These are phyloP conservation scores for Pygoscelis antarcticus DNA, from an alignment of 2,113 vertebrate genomes.

Conservation along the genomic window DNA sequence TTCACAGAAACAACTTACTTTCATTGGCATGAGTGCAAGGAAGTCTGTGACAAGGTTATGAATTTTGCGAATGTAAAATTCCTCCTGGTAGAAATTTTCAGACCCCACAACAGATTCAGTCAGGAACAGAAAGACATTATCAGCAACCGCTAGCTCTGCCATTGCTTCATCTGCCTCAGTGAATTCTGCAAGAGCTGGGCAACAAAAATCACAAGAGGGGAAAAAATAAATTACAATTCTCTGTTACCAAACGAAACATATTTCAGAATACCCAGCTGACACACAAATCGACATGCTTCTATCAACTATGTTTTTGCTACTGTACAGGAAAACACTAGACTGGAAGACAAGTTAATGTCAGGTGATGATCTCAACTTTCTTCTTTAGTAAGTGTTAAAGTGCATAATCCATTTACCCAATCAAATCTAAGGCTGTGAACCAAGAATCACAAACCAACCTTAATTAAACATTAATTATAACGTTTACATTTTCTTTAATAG, in stretches of 20 bases:
- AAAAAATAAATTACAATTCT: not conserved
- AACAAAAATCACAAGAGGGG: not conserved
- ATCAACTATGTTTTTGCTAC: not conserved
- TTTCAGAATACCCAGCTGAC: not conserved
- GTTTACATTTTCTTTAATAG: not conserved
- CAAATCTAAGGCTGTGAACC: not conserved
- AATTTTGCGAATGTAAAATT: slow-evolving; percentile 92
- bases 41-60: slow-evolving; percentile 96
- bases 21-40: slow-evolving; percentile 97
- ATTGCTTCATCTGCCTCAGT: slow-evolving; percentile 94
- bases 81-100: slow-evolving; percentile 89
- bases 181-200: slow-evolving; percentile 89
- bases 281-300: not conserved
- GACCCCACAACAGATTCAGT: slow-evolving; percentile 89
- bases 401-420: not conserved
- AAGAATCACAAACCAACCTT: not conserved
- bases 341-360: not conserved
- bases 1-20: slow-evolving; percentile 76
- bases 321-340: not conserved
- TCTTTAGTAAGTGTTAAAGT: not conserved
- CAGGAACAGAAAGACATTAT: slow-evolving; percentile 92
- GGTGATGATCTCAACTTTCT: not conserved
- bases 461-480: not conserved
- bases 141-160: slow-evolving; percentile 88
- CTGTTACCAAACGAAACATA: not conserved